Conservation (phyloP, 2,113 vertebrate species). For the Lepidothrix coronata region DNA sequence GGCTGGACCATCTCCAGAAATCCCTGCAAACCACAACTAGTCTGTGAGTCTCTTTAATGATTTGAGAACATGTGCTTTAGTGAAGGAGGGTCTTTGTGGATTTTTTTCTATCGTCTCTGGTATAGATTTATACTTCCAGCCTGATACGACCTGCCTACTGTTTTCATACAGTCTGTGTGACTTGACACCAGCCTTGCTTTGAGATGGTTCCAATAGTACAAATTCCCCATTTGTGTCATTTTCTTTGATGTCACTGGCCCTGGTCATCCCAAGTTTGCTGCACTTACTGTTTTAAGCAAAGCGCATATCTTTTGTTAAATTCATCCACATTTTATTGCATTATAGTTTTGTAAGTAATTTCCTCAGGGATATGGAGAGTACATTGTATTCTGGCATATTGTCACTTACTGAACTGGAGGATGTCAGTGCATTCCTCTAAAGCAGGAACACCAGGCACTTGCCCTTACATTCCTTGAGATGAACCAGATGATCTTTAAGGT, state of each 20-base stretch:
- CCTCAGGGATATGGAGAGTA: background rate
- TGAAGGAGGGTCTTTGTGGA: background rate
- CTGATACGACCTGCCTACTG: background rate
- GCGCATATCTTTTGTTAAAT: background rate
- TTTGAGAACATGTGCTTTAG: background rate
- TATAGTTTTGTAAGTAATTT: background rate
- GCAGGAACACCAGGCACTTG: background rate
- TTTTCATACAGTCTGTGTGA: background rate
- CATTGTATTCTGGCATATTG: too few relatives aligned
- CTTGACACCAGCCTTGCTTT: background rate
- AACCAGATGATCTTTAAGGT: background rate
- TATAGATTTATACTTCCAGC: background rate
- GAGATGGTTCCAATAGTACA: background rate
- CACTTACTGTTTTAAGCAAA: background rate
- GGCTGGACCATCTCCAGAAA: too few relatives aligned
- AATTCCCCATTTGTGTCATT: background rate
- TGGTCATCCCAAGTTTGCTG: background rate
- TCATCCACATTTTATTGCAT: rapidly evolving
- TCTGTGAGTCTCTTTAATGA: background rate
- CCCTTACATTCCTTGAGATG: background rate
- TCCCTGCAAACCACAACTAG: too few relatives aligned
- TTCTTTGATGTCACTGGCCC: background rate
- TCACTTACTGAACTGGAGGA: background rate
- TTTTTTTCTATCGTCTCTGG: background rate
- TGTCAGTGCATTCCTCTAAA: background rate